Evolutionary conservation across 2,888 invertebrate genomes (phyloP), one percentile per base, ranked within the genome.

Genomic region (Rhagophthalmus giganteus): DNA sequence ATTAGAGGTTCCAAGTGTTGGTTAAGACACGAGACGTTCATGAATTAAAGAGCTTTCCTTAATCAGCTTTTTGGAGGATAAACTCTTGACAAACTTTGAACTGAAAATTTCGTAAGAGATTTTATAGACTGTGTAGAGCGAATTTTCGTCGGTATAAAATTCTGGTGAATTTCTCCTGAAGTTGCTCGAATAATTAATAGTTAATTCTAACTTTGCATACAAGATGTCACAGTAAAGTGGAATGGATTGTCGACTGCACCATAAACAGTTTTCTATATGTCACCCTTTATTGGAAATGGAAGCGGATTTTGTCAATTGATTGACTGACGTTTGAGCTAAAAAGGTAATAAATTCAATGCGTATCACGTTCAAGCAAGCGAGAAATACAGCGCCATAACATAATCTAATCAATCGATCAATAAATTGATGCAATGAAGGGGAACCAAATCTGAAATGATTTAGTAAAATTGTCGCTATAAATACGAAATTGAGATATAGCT

Each of bases 381-480:
- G 32, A 50, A 44, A 42, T 42, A 42, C 37, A 44, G 41, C 42
- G 49, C 49, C 38, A 50, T 50, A 50, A 41, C 42, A 31, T 50
- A 50, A 44, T 50, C 49, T 50, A 50, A 50, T 50, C 49, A 50
- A 44, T 44, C 33, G 42, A 50, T 50, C 49, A 44, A 44, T 42
- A 38, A 44, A 50, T 50, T 44, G 49, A 44, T 28, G 48, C 40
- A 40, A 41, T 37, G 48, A 34, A 40, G 48, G 40, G 48, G 48
- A 40, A 41, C 40, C 40, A 41, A 40, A 48, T 48, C 35, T 37
- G 37, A 37, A 46, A 37, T 37, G 45, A 46, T 46, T 46, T 46
- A 46, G 30, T 20, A 37, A 38, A 46, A 46, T 46, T 32, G 45
- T 35, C 12, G 24, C 25, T 37, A 46, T 46, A 46, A 46, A 46